Conservation (phyloP, 1,140 invertebrate genomes). For the Pinna nobilis region DNA sequence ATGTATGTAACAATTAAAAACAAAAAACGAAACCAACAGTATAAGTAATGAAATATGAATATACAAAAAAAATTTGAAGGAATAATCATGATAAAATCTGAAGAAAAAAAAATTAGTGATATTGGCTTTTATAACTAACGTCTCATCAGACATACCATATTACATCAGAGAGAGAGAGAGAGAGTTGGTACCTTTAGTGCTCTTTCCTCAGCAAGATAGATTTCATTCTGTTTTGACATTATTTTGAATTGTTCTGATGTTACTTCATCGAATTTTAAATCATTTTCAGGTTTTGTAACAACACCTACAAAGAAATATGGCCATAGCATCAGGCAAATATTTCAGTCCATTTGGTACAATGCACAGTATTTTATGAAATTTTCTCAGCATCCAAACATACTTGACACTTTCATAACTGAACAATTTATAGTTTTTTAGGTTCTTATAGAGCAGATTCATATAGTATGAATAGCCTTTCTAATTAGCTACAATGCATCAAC, state of each 20-base stretch:
- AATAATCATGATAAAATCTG: background rate
- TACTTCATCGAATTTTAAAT: conserved; percentile 18
- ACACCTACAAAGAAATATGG: background rate
- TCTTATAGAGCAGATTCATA: too few species aligned
- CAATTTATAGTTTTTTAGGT: background rate
- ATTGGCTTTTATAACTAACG: background rate
- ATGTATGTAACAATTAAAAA: too few species aligned
- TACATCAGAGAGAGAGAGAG: too few species aligned
- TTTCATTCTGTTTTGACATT: conserved; percentile 28
- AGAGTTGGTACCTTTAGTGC: conserved; percentile 13
- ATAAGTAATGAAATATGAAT: too few species aligned
- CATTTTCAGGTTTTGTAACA: conserved; percentile 10
- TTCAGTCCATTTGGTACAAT: background rate
- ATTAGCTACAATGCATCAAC: too few species aligned
- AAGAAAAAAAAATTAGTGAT: background rate
- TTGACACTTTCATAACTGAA: background rate
- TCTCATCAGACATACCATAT: too few species aligned
- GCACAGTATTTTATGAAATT: background rate
- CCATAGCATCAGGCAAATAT: background rate
- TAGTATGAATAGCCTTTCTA: too few species aligned
- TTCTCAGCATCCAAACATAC: background rate
- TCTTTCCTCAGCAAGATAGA: conserved; percentile 34
- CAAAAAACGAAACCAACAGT: too few species aligned
- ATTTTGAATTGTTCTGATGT: conserved; percentile 2
- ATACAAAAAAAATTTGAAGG: background rate